Conservation (phyloP, 2,888 invertebrate genomes). For the Leptopilina drosophilae region DNA sequence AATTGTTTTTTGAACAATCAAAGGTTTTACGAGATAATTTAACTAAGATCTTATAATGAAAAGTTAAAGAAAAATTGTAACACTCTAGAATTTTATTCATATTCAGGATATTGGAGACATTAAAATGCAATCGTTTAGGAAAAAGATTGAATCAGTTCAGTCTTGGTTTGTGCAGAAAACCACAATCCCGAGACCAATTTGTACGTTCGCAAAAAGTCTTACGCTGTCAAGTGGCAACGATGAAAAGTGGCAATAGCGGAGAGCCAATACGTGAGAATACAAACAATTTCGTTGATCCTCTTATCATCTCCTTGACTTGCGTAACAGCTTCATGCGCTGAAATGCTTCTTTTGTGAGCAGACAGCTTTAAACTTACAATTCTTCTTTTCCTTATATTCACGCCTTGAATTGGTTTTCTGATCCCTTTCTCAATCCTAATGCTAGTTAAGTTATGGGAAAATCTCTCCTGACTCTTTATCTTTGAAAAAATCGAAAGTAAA, state of each 20-base stretch:
- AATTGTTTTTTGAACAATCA: no score
- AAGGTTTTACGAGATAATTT: no score
- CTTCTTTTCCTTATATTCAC: conserved; percentile 33
- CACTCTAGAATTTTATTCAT: background rate
- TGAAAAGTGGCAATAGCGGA: conserved; percentile 55
- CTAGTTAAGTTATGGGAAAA: background rate
- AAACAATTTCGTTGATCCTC: conserved; percentile 43
- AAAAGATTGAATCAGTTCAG: conserved; percentile 72
- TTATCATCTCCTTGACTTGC: conserved; percentile 41
- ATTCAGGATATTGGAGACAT: background rate
- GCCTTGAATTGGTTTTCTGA: conserved; percentile 12
- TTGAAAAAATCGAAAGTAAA: background rate
- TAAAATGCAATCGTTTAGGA: conserved; percentile 64
- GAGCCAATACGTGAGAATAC: conserved; percentile 34
- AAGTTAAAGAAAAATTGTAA: no score
- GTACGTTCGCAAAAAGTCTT: conserved; percentile 52
- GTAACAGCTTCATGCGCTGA: conserved; percentile 29
- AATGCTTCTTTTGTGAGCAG: conserved; percentile 13
- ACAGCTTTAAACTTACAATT: conserved; percentile 33
- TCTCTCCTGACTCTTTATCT: background rate
- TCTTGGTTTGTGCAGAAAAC: conserved; percentile 42
- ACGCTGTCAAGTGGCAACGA: conserved; percentile 58
- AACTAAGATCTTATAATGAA: no score
- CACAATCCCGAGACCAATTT: conserved; percentile 58
- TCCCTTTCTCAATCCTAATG: conserved; percentile 15